Conservation (phyloP, 2,888 invertebrate species). For the Spicauda simplicius region DNA sequence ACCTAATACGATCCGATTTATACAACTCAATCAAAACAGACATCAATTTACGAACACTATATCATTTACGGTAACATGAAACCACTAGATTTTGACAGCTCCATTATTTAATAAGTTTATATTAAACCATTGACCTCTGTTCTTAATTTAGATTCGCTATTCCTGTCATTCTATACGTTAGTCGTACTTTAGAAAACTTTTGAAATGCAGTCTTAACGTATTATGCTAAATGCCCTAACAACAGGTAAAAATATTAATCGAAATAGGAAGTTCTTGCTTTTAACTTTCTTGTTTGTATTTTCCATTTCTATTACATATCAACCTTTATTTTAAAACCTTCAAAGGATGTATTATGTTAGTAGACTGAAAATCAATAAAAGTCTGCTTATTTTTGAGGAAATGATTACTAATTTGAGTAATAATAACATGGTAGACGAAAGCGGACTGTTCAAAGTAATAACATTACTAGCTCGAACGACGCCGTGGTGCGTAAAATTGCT, state of each 20-base stretch:
- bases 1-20: background rate
- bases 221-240: background rate
- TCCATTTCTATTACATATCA: too few relatives aligned
- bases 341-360: background rate
- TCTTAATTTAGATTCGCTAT: too few relatives aligned
- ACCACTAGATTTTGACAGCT: too few relatives aligned
- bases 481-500: conserved; percentile 59
- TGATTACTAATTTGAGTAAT: background rate
- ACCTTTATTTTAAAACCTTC: background rate
- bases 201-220: background rate
- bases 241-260: background rate
- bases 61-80: too few relatives aligned
- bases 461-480: conserved; percentile 38
- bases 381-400: background rate
- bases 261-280: too few relatives aligned
- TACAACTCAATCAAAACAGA: background rate
- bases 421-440: conserved; percentile 9
- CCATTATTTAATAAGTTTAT: too few relatives aligned
- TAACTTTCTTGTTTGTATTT: too few relatives aligned
- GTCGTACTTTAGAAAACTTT: background rate
- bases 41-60: too few relatives aligned
- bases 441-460: conserved; percentile 6
- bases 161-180: too few relatives aligned
- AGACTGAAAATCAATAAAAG: background rate
- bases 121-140: too few relatives aligned